These are phyloP conservation scores for Lamellibrachia luymesi DNA, from an alignment of 1,140 invertebrate genomes.

Conservation along the genomic window DNA sequence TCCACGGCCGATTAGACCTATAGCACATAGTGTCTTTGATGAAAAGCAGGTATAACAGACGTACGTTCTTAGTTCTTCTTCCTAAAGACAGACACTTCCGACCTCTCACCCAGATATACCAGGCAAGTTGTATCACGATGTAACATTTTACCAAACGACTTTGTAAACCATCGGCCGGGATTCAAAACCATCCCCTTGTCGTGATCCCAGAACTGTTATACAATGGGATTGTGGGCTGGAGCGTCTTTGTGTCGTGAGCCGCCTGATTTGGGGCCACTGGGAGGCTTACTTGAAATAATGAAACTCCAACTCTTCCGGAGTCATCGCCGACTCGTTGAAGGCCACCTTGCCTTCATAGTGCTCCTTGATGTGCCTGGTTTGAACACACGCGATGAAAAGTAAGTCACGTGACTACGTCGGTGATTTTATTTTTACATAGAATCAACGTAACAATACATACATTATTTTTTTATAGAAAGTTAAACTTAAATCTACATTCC, in stretches of 20 bases:
- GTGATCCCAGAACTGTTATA: too few species aligned
- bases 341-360: constrained; percentile 23
- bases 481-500: too few species aligned
- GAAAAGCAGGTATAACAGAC: not conserved
- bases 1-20: not conserved
- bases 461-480: too few species aligned
- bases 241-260: too few species aligned
- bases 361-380: constrained; percentile 28
- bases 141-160: not conserved
- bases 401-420: too few species aligned
- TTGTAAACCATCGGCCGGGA: not conserved
- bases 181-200: too few species aligned
- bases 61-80: not conserved
- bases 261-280: too few species aligned
- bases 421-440: too few species aligned
- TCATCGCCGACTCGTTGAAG: constrained; percentile 22
- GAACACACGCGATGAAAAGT: not conserved
- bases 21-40: not conserved
- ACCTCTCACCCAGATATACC: not conserved
- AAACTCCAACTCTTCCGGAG: constrained; percentile 28
- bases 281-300: constrained; percentile 29
- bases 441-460: too few species aligned
- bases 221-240: too few species aligned
- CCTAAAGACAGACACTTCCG: not conserved
- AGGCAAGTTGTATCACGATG: not conserved